These are phyloP conservation scores for Drosophila meridionalis DNA, from an alignment of 2,888 invertebrate genomes.

Conservation along the genomic window DNA sequence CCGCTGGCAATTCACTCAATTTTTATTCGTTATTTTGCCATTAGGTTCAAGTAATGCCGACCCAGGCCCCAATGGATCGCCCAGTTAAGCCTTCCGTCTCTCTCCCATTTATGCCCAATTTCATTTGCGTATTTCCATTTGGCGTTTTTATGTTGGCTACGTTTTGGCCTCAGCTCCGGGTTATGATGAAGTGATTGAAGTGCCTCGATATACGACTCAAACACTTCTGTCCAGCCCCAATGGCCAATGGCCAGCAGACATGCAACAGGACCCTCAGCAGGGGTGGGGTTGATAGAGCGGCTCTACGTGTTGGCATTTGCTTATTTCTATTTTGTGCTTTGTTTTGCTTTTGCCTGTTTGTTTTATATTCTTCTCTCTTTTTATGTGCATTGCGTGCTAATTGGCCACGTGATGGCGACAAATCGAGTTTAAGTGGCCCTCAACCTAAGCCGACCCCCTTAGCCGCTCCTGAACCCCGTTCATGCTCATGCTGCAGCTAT, in stretches of 20 bases:
- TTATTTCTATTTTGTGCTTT: conserved; percentile 49
- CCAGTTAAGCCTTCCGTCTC: conserved; percentile 5
- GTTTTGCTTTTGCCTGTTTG: conserved; percentile 35
- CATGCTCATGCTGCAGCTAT: background rate
- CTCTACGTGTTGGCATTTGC: conserved; percentile 58
- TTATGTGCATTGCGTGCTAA: conserved; percentile 75
- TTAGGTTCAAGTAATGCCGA: conserved; percentile 47
- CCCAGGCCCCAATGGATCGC: conserved; percentile 7
- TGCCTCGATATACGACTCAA: conserved; percentile 31
- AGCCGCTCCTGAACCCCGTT: background rate
- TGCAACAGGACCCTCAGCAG: conserved; percentile 47
- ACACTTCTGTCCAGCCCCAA: conserved; percentile 50
- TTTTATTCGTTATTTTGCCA: conserved; percentile 69
- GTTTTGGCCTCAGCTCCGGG: conserved; percentile 35
- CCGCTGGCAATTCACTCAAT: conserved; percentile 65
- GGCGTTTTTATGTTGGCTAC: conserved; percentile 55
- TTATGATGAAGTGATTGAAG: conserved; percentile 79
- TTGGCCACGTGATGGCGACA: conserved; percentile 78
- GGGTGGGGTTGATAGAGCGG: conserved; percentile 10
- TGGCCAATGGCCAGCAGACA: conserved; percentile 66
- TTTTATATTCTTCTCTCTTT: conserved; percentile 15
- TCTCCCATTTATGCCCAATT: conserved; percentile 53
- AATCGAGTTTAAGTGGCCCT: conserved; percentile 70
- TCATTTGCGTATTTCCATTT: conserved; percentile 63
- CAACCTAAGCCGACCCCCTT: conserved; percentile 20